A percentile compares a stretch with the other conserved stretches of the same genome.
Conservation (phyloP, 2,888 invertebrate genomes). For the Clunio marinus region DNA sequence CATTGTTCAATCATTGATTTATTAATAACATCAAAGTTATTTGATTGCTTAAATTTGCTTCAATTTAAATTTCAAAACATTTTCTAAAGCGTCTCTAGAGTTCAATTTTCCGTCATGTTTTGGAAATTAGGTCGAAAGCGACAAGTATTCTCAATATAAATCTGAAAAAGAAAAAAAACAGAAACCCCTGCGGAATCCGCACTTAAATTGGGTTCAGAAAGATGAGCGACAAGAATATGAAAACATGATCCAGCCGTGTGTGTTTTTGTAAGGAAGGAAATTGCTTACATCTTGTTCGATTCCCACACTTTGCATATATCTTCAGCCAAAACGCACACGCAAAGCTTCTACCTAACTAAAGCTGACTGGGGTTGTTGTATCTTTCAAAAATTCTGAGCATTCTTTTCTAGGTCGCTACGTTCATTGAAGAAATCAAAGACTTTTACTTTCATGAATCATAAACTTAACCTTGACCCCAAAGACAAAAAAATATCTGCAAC, state of each 20-base stretch:
- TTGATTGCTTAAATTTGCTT: background rate
- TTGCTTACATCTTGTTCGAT: background rate
- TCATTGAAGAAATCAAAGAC: conserved; percentile 3
- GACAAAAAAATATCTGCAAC: background rate
- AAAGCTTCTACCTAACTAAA: no score
- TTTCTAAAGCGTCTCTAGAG: background rate
- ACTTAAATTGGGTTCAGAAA: background rate
- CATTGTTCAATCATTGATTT: conserved; percentile 10
- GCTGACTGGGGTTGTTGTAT: background rate
- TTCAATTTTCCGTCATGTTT: background rate
- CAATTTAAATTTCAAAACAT: no score
- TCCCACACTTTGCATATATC: conserved; percentile 1
- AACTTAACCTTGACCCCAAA: conserved; percentile 27
- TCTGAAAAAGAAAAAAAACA: no score
- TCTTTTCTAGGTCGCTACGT: background rate
- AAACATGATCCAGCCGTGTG: background rate
- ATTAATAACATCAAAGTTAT: background rate
- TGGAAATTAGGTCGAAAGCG: background rate
- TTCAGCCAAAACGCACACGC: background rate
- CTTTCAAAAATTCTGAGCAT: background rate
- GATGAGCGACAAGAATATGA: background rate
- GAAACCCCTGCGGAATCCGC: conserved; percentile 20
- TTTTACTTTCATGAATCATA: background rate
- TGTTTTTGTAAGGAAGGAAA: background rate
- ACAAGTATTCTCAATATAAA: background rate